These are phyloP conservation scores for Axea sp. DNA, from an alignment of 2,888 invertebrate species.

Conservation along the genomic window DNA sequence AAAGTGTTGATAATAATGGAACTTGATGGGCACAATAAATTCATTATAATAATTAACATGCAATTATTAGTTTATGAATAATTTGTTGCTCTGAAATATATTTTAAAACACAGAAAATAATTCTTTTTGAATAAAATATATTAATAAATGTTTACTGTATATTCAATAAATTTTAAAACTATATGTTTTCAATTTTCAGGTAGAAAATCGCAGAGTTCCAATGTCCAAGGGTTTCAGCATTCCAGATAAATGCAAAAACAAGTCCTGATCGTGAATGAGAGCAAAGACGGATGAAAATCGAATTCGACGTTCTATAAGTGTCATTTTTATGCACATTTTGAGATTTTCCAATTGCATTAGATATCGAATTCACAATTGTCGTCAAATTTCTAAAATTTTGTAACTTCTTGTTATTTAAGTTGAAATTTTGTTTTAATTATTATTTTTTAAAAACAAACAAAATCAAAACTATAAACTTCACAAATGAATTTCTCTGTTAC, in stretches of 20 bases:
- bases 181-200: too few species aligned
- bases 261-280: conserved; percentile 38
- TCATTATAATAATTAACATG: too few species aligned
- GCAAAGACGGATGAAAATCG: conserved; percentile 22
- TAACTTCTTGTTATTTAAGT: not conserved
- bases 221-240: conserved; percentile 14
- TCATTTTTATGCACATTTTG: conserved; percentile 43
- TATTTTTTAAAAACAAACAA: not conserved
- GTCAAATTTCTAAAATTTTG: conserved; percentile 13
- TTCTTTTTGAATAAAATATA: too few species aligned
- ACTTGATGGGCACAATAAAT: too few species aligned
- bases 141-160: too few species aligned
- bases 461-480: not conserved
- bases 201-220: conserved; percentile 18
- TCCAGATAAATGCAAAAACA: conserved; percentile 26
- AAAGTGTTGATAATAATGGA: too few species aligned
- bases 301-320: conserved; percentile 34
- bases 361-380: conserved; percentile 26
- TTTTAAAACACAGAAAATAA: too few species aligned
- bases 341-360: conserved; percentile 33
- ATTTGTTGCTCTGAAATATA: too few species aligned
- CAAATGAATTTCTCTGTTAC: not conserved
- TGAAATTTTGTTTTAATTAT: not conserved
- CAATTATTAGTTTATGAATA: too few species aligned
- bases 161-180: too few species aligned